These are phyloP conservation scores for Grammomys surdaster DNA, from an alignment of 2,113 vertebrate species.

Conservation along the genomic window DNA sequence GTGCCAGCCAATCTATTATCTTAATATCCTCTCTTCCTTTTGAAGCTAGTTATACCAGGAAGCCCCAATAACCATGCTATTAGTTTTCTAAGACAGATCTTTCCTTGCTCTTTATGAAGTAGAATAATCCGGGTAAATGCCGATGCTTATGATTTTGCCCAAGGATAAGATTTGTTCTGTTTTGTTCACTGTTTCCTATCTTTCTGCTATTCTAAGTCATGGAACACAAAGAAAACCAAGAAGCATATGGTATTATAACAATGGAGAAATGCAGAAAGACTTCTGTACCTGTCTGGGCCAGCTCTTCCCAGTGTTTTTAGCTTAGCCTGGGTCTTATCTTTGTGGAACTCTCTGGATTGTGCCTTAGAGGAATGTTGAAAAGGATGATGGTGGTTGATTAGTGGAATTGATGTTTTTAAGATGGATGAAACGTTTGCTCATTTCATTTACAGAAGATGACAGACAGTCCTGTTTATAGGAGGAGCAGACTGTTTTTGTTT, in stretches of 20 bases:
- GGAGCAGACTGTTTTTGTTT: constrained; percentile 62
- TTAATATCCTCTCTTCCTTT: neutral
- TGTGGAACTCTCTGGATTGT: neutral
- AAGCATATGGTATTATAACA: neutral
- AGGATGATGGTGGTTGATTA: neutral
- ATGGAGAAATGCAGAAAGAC: neutral
- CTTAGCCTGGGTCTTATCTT: too few species aligned
- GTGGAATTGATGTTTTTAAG: constrained; percentile 65
- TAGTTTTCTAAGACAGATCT: neutral
- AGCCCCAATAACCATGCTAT: neutral
- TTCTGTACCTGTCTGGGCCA: fast-evolving
- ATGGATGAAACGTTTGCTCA: constrained; percentile 43
- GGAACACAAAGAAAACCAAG: constrained; percentile 8
- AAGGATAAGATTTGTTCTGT: neutral
- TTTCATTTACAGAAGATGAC: constrained; percentile 61
- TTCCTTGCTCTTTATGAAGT: neutral
- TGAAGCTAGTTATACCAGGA: neutral
- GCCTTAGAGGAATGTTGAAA: constrained; percentile 37
- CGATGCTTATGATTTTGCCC: neutral
- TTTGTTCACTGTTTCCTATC: neutral
- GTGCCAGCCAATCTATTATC: neutral
- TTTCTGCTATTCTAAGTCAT: neutral
- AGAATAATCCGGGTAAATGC: neutral
- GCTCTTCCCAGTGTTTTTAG: neutral
- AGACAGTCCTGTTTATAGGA: constrained; percentile 42